Evolutionary conservation across 1,140 invertebrate genomes (phyloP).

Genomic region (Drosophila erecta): DNA sequence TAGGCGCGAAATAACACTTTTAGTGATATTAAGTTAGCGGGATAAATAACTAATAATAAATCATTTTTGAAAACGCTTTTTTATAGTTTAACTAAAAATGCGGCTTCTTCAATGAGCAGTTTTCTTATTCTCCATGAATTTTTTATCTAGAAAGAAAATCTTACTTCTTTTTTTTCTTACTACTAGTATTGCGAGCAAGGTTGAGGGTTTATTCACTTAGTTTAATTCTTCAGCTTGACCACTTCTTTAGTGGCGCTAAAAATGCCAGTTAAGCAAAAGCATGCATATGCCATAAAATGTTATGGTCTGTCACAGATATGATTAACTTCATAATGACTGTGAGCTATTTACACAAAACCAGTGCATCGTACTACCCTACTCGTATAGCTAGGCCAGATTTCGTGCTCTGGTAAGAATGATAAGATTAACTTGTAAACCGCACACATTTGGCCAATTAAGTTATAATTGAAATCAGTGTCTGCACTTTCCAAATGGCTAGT

Average conservation of each 20-base stretch:
- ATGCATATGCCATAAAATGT: neutral
- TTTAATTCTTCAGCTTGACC: neutral
- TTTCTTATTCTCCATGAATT: too few relatives aligned
- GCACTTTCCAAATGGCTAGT: conserved; percentile 5
- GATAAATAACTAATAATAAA: neutral
- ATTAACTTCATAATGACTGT: conserved; percentile 9
- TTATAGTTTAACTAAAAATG: too few relatives aligned
- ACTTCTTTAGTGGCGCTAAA: neutral
- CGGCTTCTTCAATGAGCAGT: too few relatives aligned
- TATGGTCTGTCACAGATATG: neutral
- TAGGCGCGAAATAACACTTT: neutral
- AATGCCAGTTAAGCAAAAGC: conserved; percentile 4
- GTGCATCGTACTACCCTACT: conserved; percentile 8
- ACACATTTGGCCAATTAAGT: neutral
- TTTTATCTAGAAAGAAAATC: too few relatives aligned
- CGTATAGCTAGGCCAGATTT: conserved; percentile 4
- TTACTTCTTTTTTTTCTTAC: too few relatives aligned
- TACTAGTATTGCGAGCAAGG: neutral
- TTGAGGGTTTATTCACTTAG: neutral
- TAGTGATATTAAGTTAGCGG: neutral
- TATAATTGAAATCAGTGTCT: conserved; percentile 19
- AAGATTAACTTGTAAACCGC: conserved; percentile 9
- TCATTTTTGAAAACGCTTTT: too few relatives aligned
- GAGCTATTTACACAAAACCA: conserved; percentile 6
- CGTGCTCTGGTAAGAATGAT: conserved; percentile 9